A percentile compares a stretch with the other conserved stretches of the same genome.
phyloP scores from a whole-genome alignment of 2,797 vertebrate species.

The Botia kubotai region DNA sequence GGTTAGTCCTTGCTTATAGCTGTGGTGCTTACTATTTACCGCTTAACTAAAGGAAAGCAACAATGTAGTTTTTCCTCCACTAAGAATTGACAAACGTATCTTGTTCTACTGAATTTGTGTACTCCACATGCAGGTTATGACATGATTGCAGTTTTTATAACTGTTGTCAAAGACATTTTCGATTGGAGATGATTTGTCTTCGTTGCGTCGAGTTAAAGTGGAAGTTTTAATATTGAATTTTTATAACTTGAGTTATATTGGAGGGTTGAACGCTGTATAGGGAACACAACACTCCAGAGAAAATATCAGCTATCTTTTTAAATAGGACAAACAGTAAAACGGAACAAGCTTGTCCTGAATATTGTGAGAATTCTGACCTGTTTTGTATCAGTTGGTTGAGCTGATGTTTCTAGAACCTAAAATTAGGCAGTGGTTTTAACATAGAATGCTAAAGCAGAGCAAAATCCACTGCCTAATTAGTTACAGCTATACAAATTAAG shows the following conservation, averaged over 20 bases:
- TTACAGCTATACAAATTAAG: background rate
- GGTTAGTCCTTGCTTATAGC: slow-evolving; percentile 4
- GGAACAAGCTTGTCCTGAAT: slow-evolving; percentile 69
- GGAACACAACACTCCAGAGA: slow-evolving; percentile 59
- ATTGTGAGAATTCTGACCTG: slow-evolving; percentile 71
- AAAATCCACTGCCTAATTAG: background rate
- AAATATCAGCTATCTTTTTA: slow-evolving; percentile 73
- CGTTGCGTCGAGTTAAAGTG: background rate
- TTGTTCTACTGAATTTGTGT: background rate
- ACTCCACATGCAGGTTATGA: background rate
- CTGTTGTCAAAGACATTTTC: background rate
- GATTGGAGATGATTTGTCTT: background rate
- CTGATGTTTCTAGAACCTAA: slow-evolving; percentile 10
- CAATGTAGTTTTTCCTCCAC: background rate
- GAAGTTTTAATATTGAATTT: slow-evolving; percentile 45
- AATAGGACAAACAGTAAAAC: slow-evolving; percentile 62
- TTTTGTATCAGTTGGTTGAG: slow-evolving; percentile 63
- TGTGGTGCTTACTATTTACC: background rate
- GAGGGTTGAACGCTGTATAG: slow-evolving; percentile 55
- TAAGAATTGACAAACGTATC: background rate
- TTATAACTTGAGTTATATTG: slow-evolving; percentile 57
- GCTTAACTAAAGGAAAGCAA: background rate
- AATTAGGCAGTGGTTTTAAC: background rate
- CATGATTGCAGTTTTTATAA: background rate
- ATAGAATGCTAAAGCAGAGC: background rate